Percentiles rank a stretch among this genome's conserved stretches.
phyloP scores from a whole-genome alignment of 2,888 invertebrate genomes.

The Trachelus stipa region DNA sequence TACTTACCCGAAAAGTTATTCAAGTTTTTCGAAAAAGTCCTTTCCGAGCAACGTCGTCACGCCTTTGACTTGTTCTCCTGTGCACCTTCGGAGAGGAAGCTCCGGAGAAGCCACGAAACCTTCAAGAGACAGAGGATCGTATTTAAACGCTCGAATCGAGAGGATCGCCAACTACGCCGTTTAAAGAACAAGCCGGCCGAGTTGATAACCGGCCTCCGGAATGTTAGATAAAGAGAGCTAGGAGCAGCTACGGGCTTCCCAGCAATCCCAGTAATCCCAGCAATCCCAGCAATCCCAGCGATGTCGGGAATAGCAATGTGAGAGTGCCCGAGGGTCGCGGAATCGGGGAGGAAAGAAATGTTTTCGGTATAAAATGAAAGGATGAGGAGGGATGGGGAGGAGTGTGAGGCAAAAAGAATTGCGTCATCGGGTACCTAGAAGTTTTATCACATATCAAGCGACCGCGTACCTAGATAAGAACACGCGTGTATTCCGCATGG shows the following conservation, averaged over 20 bases:
- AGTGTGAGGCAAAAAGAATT: background rate
- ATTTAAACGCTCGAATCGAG: background rate
- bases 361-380: background rate
- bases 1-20: background rate
- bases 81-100: background rate
- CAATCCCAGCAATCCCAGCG: constrained; percentile 22
- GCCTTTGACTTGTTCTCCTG: background rate
- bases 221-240: constrained; percentile 59
- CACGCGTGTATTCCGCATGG: background rate
- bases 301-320: constrained; percentile 33
- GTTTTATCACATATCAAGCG: background rate
- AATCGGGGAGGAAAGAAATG: background rate
- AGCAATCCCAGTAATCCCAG: constrained; percentile 15
- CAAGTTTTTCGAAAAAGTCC: background rate
- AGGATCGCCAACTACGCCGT: constrained; percentile 7
- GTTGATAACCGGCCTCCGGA: constrained; percentile 60
- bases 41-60: background rate
- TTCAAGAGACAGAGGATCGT: background rate
- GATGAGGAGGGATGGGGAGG: background rate
- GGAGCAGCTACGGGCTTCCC: constrained; percentile 34
- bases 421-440: background rate
- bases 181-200: constrained; percentile 46
- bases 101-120: background rate
- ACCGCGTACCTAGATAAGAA: background rate
- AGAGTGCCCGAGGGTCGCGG: background rate